These are phyloP conservation scores for Pocillopora verrucosa DNA, from an alignment of 64 coral and sea anemone genomes.

Conservation along the genomic window DNA sequence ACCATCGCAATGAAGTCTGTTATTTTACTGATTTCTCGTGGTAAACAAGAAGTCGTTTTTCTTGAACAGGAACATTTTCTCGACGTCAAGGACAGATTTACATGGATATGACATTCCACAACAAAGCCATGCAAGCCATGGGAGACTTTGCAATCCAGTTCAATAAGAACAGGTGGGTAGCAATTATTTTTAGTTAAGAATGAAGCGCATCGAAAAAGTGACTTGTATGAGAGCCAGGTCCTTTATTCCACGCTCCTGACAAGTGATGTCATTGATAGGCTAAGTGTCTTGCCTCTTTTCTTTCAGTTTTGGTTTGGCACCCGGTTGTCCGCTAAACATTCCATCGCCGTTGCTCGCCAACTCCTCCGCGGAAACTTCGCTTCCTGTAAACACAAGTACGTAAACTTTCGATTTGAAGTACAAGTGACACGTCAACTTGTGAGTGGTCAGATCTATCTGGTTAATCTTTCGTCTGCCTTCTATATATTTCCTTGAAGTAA, in stretches of 20 bases:
- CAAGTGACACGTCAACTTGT: too few relatives aligned
- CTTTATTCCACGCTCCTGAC: too few relatives aligned
- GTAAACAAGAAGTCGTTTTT: not conserved
- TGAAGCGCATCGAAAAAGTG: too few relatives aligned
- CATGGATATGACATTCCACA: constrained; percentile 88
- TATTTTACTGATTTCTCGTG: too few relatives aligned
- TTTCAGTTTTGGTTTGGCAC: constrained; percentile 86
- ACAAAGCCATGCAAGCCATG: constrained; percentile 97
- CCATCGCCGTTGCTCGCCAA: constrained; percentile 80
- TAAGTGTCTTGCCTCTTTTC: not conserved
- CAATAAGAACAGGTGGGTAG: constrained; percentile 90
- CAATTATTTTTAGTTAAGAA: not conserved
- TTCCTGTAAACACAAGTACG: constrained; percentile 90
- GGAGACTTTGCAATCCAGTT: constrained; percentile 87
- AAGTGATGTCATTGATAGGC: too few relatives aligned
- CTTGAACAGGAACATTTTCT: constrained; percentile 80
- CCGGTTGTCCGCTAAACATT: constrained; percentile 68
- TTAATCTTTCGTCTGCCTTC: too few relatives aligned
- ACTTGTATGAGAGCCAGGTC: too few relatives aligned
- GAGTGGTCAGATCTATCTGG: too few relatives aligned
- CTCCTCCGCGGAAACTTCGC: constrained; percentile 75
- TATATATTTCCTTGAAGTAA: too few relatives aligned
- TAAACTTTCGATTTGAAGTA: not conserved
- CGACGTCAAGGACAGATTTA: constrained; percentile 95
- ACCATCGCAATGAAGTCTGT: too few relatives aligned